These are phyloP conservation scores for Hybognathus amarus DNA, from an alignment of 2,797 vertebrate genomes.

Conservation along the genomic window DNA sequence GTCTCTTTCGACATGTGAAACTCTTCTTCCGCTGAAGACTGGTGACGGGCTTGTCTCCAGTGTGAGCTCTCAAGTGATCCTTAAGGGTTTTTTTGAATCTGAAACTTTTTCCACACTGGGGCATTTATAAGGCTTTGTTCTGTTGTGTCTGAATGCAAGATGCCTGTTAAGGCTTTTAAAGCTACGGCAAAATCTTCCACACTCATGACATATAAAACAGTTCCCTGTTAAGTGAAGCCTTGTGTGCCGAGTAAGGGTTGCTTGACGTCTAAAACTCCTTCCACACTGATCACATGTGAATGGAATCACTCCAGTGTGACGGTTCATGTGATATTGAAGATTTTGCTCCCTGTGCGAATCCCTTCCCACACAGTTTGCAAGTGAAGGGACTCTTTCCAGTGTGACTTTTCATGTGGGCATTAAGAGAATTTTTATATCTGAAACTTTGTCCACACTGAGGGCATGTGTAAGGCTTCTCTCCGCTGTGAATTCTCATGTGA, in stretches of 20 bases:
- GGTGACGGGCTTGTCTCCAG: background rate
- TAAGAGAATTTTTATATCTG: background rate
- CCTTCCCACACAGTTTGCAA: background rate
- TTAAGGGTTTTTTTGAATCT: background rate
- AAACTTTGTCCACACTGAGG: background rate
- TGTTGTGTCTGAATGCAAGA: background rate
- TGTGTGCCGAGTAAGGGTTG: no score
- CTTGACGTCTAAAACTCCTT: no score
- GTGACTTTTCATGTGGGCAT: background rate
- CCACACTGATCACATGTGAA: no score
- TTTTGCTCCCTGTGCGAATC: background rate
- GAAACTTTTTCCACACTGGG: background rate
- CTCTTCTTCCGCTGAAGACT: no score
- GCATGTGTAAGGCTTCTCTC: background rate
- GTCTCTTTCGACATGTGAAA: background rate
- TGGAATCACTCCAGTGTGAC: background rate
- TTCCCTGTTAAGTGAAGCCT: no score
- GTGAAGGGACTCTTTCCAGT: background rate
- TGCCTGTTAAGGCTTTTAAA: background rate
- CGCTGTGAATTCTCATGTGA: background rate
- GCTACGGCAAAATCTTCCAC: background rate
- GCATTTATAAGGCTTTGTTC: background rate
- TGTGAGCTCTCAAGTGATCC: background rate
- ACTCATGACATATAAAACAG: no score
- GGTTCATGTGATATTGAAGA: background rate